Conservation (phyloP, 2,797 vertebrate genomes). For the Anolis apletophallus region DNA sequence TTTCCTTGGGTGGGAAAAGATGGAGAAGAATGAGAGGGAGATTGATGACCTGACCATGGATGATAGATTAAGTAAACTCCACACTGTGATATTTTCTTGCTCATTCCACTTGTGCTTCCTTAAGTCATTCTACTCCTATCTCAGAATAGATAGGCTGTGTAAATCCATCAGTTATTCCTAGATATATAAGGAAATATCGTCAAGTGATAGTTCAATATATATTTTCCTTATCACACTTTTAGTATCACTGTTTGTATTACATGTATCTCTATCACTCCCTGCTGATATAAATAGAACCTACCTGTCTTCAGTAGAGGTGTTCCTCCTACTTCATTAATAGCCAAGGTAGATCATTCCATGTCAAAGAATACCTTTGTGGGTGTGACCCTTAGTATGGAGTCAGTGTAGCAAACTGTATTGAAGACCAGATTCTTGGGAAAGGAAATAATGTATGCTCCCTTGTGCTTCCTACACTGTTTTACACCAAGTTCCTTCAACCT, state of each 20-base stretch:
- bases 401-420: not conserved
- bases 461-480: not conserved
- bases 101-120: not conserved
- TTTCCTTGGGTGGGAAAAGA: too few species aligned
- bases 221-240: not conserved
- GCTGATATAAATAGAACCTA: not conserved
- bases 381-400: not conserved
- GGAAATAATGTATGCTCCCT: not conserved
- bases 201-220: not conserved
- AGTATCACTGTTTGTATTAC: not conserved
- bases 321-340: not conserved
- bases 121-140: not conserved
- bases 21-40: not conserved
- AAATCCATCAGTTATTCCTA: too few species aligned
- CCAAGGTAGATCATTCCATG: not conserved
- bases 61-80: not conserved
- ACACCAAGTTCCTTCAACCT: not conserved
- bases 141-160: not conserved
- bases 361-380: not conserved
- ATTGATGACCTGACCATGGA: not conserved
- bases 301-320: too few species aligned
- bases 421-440: not conserved
- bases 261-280: not conserved
- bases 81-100: not conserved
- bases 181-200: not conserved